Evolutionary conservation across 2,113 vertebrate genomes (phyloP).

Genomic region (Rana temporaria): DNA sequence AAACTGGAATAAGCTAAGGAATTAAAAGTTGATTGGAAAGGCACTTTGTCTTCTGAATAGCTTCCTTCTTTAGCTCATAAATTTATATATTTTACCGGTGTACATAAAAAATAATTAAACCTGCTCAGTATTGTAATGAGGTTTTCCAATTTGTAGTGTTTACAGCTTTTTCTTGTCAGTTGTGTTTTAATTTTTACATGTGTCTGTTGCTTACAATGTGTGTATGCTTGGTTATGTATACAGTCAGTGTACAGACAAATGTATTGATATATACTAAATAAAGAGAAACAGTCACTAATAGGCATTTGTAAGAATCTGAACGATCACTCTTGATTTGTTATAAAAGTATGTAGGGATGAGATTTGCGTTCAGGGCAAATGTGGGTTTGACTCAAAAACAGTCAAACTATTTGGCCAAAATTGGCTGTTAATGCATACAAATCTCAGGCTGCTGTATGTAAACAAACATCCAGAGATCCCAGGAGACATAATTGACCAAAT

Average conservation of each 20-base stretch:
- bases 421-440: no score
- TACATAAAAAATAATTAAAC: constrained; percentile 31
- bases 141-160: constrained; percentile 17
- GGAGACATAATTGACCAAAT: no score
- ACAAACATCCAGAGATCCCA: no score
- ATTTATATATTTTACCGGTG: constrained; percentile 16
- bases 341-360: no score
- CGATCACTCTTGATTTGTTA: no score
- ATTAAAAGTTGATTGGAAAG: neutral
- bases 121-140: constrained; percentile 31
- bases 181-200: constrained; percentile 21
- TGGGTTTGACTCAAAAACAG: no score
- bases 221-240: neutral
- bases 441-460: no score
- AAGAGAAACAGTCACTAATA: no score
- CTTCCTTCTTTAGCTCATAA: neutral
- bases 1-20: neutral
- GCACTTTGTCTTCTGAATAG: neutral
- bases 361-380: no score
- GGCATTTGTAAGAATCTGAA: no score
- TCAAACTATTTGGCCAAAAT: no score
- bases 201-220: constrained; percentile 10
- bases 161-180: constrained; percentile 18
- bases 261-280: no score
- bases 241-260: neutral